phyloP scores from a whole-genome alignment of 2,113 vertebrate genomes.

The Catharus fuscescens region DNA sequence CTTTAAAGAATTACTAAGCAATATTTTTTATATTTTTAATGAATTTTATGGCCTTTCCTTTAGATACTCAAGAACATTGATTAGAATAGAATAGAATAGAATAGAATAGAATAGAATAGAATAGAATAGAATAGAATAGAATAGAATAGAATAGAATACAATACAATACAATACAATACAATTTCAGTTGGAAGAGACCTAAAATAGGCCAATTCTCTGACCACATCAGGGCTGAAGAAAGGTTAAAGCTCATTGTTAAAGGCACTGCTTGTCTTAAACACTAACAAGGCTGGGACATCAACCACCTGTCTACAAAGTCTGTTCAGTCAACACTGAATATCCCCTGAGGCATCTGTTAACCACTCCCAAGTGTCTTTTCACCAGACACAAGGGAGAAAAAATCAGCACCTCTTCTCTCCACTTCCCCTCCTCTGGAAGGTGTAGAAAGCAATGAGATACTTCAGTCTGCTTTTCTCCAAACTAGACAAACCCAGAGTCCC shows the following conservation, averaged over 20 bases:
- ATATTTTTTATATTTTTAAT: neutral
- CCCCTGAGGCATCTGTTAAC: neutral
- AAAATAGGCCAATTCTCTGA: neutral
- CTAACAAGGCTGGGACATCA: rapidly evolving
- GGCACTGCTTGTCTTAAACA: neutral
- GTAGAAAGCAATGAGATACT: neutral
- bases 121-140: neutral
- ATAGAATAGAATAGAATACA: neutral
- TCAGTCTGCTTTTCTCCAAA: neutral
- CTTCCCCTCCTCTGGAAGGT: neutral
- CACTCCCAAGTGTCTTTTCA: rapidly evolving
- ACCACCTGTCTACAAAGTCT: neutral
- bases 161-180: neutral
- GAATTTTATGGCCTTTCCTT: neutral
- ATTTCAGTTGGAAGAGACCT: neutral
- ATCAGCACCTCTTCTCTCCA: rapidly evolving
- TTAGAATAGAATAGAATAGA: neutral
- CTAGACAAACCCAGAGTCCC: neutral
- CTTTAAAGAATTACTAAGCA: neutral
- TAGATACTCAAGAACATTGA: neutral
- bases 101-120: neutral
- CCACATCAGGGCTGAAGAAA: neutral
- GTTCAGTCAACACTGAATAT: too few relatives aligned
- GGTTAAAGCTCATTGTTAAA: neutral
- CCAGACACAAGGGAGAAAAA: neutral